Evolutionary conservation across 1,140 invertebrate genomes (phyloP), one percentile per base, ranked within the genome.

Genomic region (Drosophila mojavensis): DNA sequence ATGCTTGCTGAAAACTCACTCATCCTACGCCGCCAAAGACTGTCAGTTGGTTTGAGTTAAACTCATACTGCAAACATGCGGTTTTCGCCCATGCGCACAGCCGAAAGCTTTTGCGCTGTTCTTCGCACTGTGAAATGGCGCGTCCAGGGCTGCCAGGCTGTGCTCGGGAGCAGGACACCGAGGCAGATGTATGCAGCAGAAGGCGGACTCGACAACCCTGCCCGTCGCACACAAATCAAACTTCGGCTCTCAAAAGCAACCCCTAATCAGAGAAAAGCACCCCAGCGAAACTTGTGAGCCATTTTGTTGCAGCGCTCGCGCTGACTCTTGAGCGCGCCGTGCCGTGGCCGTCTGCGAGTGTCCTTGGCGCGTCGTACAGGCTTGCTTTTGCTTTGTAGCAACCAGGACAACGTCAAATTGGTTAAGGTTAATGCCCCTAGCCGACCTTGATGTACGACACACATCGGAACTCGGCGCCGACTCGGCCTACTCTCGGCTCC

Each of bases 401-500:
- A 64, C 78, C 72, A 80, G 74, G 81, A 69, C 79, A 81, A 75
- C 79, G 76, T 74, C 80, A 81, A 84, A 84, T 78, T 84, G 67
- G 79, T 78, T 75, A 84, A 89, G 84, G 84, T 89, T 89, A 89
- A 89, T 89, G 84, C 84, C 84, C 84, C 84, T 89, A 89, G 70
- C 83, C 90, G 90, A 91, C 90, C 90, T 91, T 91, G 90, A 82
- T 80, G 71, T 81, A 73, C 90, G 90, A 88, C 90, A 91, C 64
- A 89, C 80, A 84, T 89, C 78, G 84, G 80, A 71, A 81, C 67
- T 71, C 67, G 76, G 65, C 43, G 47, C 70, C 75, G 61, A 75
- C 47, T 77, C 78, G 61, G 53, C 78, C 75, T 75, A 66, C 56
- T 70, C 47, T 68, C 54, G 58, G 68, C 59, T 63, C 63, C 45